A percentile compares a stretch with the other conserved stretches of the same genome.
Conservation (phyloP, 2,888 invertebrate species). For the Thumatha senex region DNA sequence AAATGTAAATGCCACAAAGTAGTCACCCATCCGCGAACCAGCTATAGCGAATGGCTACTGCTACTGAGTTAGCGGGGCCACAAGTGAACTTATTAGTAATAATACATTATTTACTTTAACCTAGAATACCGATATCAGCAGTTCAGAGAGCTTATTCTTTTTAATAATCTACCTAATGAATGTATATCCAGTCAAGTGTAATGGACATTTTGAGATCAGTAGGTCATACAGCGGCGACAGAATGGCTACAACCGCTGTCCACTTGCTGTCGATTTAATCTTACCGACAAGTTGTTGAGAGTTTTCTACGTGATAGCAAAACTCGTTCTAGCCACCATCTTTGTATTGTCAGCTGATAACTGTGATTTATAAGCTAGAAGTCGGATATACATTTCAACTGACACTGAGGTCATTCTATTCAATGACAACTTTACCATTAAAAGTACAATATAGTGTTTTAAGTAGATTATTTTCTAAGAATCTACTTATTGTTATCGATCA, state of each 20-base stretch:
- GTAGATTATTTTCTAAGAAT: too few relatives aligned
- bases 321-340: conserved; percentile 37
- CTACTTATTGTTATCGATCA: too few relatives aligned
- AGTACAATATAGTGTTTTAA: too few relatives aligned
- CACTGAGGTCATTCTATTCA: conserved; percentile 21
- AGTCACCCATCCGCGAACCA: too few relatives aligned
- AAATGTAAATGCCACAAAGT: too few relatives aligned
- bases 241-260: conserved; percentile 36
- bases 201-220: conserved; percentile 42
- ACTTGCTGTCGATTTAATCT: conserved; percentile 30
- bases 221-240: conserved; percentile 45
- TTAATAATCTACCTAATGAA: conserved; percentile 25
- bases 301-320: conserved; percentile 25
- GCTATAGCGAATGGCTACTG: too few relatives aligned
- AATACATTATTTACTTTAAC: neutral
- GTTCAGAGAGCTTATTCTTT: conserved; percentile 12
- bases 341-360: conserved; percentile 44
- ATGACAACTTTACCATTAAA: conserved; percentile 15
- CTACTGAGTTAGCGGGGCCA: too few relatives aligned
- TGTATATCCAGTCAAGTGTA: conserved; percentile 35
- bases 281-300: conserved; percentile 28
- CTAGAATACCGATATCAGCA: conserved; percentile 9
- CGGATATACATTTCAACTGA: conserved; percentile 31
- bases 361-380: conserved; percentile 43
- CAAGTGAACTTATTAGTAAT: too few relatives aligned